Percentiles rank a stretch among this genome's conserved stretches.
These are phyloP conservation scores for Psilanteris sp. DNA, from an alignment of 1,140 invertebrate genomes.

Conservation along the genomic window DNA sequence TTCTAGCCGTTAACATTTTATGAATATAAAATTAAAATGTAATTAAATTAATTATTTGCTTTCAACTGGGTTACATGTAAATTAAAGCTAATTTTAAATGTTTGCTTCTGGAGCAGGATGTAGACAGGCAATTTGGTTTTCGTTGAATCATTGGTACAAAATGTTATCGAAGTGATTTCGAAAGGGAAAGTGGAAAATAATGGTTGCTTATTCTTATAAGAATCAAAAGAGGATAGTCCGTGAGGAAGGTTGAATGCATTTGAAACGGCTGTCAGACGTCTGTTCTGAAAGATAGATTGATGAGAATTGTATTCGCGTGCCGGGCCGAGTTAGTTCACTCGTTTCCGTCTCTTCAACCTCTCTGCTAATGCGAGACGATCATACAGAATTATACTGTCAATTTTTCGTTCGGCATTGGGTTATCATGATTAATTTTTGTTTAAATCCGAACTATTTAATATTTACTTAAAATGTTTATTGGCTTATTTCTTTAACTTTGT, in stretches of 20 bases:
- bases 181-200: constrained; percentile 57
- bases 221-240: constrained; percentile 38
- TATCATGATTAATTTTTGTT: too few relatives aligned
- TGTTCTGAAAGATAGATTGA: constrained; percentile 74
- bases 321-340: constrained; percentile 65
- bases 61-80: too few relatives aligned
- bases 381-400: constrained; percentile 69
- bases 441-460: too few relatives aligned
- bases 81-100: too few relatives aligned
- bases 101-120: constrained; percentile 2
- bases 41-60: too few relatives aligned
- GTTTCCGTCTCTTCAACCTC: constrained; percentile 61
- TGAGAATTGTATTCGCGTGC: constrained; percentile 73
- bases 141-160: constrained; percentile 61
- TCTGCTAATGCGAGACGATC: constrained; percentile 65
- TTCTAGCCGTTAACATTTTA: too few relatives aligned
- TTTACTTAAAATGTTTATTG: too few relatives aligned
- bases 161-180: constrained; percentile 43
- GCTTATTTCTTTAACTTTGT: too few relatives aligned
- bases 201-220: constrained; percentile 51
- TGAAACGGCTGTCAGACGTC: constrained; percentile 73
- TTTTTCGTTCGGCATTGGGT: too few relatives aligned
- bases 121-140: constrained; percentile 60
- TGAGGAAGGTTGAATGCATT: constrained; percentile 70
- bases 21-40: too few relatives aligned